phyloP scores from a whole-genome alignment of 1,140 invertebrate genomes.

The Trichonephila clavipes region DNA sequence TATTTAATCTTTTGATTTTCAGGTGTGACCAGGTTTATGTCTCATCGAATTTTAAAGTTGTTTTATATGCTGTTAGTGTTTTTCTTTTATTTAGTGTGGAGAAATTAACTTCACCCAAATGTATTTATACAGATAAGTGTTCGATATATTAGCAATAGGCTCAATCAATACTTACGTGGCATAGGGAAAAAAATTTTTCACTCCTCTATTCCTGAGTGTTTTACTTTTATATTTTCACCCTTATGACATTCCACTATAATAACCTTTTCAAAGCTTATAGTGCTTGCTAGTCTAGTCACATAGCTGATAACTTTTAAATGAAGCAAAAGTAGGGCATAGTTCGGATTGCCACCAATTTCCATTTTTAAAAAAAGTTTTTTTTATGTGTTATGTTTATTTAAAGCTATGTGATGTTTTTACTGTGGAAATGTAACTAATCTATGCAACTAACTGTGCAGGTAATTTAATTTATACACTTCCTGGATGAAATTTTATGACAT shows the following conservation, averaged over 20 bases:
- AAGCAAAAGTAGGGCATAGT: slow-evolving; percentile 30
- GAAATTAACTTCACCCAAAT: slow-evolving; percentile 55
- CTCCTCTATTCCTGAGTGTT: slow-evolving; percentile 52
- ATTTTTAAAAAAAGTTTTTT: slow-evolving; percentile 60
- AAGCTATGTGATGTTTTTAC: slow-evolving; percentile 70
- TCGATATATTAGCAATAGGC: slow-evolving; percentile 57
- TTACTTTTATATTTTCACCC: slow-evolving; percentile 58
- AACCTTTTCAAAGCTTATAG: slow-evolving; percentile 57
- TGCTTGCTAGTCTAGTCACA: slow-evolving; percentile 76
- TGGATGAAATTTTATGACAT: slow-evolving; percentile 28
- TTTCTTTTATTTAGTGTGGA: slow-evolving; percentile 73
- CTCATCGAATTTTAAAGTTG: slow-evolving; percentile 77
- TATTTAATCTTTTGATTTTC: slow-evolving; percentile 78
- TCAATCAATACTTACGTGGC: slow-evolving; percentile 45
- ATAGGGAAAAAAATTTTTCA: slow-evolving; percentile 16
- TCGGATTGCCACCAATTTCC: slow-evolving; percentile 64
- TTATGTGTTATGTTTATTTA: slow-evolving; percentile 46
- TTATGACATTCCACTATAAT: slow-evolving; percentile 76
- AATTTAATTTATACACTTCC: slow-evolving; percentile 16
- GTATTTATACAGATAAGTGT: slow-evolving; percentile 74
- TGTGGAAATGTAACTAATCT: slow-evolving; percentile 40
- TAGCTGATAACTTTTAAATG: slow-evolving; percentile 43
- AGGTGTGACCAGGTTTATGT: slow-evolving; percentile 76
- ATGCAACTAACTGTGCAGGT: slow-evolving; percentile 63
- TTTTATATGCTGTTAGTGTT: slow-evolving; percentile 76